Evolutionary conservation across 2,888 invertebrate genomes (phyloP).

Genomic region (Ormyrus nitidulus): DNA sequence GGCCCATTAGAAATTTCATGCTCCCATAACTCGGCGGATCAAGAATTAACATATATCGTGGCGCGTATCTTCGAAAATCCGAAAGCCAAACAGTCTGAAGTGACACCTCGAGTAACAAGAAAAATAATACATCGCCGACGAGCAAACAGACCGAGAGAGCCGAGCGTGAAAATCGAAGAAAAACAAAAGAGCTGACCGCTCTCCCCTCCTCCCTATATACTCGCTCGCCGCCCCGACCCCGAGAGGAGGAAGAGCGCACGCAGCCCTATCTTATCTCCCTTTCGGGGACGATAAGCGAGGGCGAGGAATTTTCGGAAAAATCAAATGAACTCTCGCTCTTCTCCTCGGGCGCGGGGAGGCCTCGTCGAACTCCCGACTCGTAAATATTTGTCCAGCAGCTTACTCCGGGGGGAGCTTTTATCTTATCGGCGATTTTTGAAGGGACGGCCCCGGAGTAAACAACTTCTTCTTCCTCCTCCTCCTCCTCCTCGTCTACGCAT

Average conservation of each 20-base stretch:
- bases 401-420: slow-evolving; percentile 26
- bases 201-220: background rate
- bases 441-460: slow-evolving; percentile 20
- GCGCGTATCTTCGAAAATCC: background rate
- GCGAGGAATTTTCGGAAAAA: slow-evolving; percentile 41
- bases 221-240: background rate
- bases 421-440: slow-evolving; percentile 46
- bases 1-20: too few species aligned
- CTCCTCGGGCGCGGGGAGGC: background rate
- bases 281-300: slow-evolving; percentile 13
- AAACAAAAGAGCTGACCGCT: slow-evolving; percentile 24
- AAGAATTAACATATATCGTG: too few species aligned
- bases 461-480: slow-evolving; percentile 7
- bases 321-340: slow-evolving; percentile 42
- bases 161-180: slow-evolving; percentile 39
- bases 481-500: background rate
- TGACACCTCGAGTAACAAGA: slow-evolving; percentile 25
- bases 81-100: background rate
- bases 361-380: slow-evolving; percentile 1
- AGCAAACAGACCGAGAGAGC: slow-evolving; percentile 2
- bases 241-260: background rate
- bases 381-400: slow-evolving; percentile 50
- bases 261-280: slow-evolving; percentile 43
- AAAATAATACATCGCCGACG: slow-evolving; percentile 10
- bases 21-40: too few species aligned